phyloP scores from a whole-genome alignment of 2,888 invertebrate genomes.

The Caenorhabditis afra region DNA sequence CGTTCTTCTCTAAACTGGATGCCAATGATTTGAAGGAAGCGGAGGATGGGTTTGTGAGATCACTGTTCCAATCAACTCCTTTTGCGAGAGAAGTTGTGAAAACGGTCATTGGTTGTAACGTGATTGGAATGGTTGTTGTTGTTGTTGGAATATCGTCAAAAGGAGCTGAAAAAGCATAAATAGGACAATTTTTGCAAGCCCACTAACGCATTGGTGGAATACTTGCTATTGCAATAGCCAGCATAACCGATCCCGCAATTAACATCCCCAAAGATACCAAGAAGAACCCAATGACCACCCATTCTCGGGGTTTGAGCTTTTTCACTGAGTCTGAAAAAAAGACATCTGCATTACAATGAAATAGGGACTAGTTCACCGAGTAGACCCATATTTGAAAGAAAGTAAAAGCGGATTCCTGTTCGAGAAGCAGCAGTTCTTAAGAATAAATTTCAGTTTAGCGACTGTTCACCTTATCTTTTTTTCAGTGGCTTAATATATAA shows the following conservation, averaged over 20 bases:
- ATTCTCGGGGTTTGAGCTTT: slow-evolving; percentile 50
- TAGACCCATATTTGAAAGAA: background rate
- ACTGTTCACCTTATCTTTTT: slow-evolving; percentile 9
- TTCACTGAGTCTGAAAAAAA: slow-evolving; percentile 33
- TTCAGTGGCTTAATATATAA: slow-evolving; percentile 35
- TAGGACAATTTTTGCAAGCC: background rate
- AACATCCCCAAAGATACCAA: slow-evolving; percentile 45
- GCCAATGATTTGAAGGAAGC: slow-evolving; percentile 29
- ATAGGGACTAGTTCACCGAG: no score
- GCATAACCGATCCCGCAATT: slow-evolving; percentile 48
- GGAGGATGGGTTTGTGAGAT: slow-evolving; percentile 21
- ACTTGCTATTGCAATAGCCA: slow-evolving; percentile 38
- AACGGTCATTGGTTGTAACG: slow-evolving; percentile 15
- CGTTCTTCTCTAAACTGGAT: slow-evolving; percentile 21
- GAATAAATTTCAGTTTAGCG: background rate
- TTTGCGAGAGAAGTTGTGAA: slow-evolving; percentile 42
- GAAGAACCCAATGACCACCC: slow-evolving; percentile 51
- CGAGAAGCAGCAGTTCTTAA: background rate
- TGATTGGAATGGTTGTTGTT: slow-evolving; percentile 15
- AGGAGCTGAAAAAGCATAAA: slow-evolving; percentile 33
- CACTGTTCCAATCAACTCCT: slow-evolving; percentile 29
- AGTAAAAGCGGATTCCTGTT: background rate
- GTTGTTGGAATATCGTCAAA: slow-evolving; percentile 49
- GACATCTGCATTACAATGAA: no score
- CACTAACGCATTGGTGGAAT: slow-evolving; percentile 18